phyloP scores from a whole-genome alignment of 2,113 vertebrate species.

The Ardeotis arabs region DNA sequence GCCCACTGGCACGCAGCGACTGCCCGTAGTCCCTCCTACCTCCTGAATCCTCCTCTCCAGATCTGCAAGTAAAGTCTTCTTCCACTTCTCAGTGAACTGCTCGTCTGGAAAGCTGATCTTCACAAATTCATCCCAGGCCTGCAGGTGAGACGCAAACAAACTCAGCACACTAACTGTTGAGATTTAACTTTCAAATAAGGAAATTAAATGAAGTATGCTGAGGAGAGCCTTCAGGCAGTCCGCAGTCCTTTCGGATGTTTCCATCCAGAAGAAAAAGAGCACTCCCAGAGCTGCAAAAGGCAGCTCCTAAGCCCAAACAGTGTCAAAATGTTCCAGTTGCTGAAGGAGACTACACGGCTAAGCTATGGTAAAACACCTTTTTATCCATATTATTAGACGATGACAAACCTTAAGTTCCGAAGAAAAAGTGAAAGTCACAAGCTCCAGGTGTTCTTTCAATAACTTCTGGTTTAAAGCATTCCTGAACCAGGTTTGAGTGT shows the following conservation, averaged over 20 bases:
- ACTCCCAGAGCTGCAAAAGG: neutral
- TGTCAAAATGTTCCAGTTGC: neutral
- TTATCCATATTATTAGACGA: neutral
- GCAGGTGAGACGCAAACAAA: neutral
- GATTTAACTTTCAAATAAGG: no score
- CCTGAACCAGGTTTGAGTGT: constrained; percentile 20
- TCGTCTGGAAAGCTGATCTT: constrained; percentile 76
- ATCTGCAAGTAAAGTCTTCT: constrained; percentile 71
- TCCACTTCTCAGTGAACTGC: constrained; percentile 77
- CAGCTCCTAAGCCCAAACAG: neutral
- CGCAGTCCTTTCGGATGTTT: neutral
- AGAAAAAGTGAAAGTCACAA: accelerated
- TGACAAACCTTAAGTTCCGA: constrained; percentile 36
- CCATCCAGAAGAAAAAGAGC: neutral
- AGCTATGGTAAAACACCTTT: neutral
- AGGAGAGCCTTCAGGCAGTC: neutral
- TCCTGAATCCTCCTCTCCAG: constrained; percentile 82
- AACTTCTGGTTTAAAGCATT: neutral
- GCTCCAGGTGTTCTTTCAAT: accelerated
- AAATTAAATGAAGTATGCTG: accelerated
- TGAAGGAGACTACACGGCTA: neutral
- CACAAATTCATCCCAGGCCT: constrained; percentile 85
- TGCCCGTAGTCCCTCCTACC: constrained; percentile 63
- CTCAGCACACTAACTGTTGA: neutral
- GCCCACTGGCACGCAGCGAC: neutral